Evolutionary conservation across 2,888 invertebrate species (phyloP).

Genomic region (Clepsis dumicolana): DNA sequence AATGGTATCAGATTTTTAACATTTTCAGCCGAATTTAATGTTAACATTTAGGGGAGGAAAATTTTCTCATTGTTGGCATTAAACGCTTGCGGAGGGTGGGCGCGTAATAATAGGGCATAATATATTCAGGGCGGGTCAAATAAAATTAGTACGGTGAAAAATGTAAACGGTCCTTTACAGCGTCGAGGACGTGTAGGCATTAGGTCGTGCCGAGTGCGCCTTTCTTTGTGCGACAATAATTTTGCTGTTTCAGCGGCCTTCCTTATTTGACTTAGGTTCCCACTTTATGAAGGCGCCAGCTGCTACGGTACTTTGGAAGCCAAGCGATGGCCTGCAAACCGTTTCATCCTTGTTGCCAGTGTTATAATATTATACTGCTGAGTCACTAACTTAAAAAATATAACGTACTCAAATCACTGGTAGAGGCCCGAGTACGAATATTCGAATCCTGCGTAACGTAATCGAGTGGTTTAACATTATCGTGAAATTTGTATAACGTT

Average conservation of each 20-base stretch:
- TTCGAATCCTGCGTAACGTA: too few relatives aligned
- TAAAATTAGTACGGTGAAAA: slow-evolving; percentile 86
- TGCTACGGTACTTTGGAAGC: neutral
- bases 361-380: too few relatives aligned
- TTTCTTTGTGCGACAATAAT: slow-evolving; percentile 54
- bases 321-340: neutral
- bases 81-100: slow-evolving; percentile 74
- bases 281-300: slow-evolving; percentile 1
- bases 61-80: slow-evolving; percentile 79
- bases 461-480: too few relatives aligned
- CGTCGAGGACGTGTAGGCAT: slow-evolving; percentile 80
- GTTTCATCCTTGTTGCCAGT: neutral
- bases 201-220: slow-evolving; percentile 61
- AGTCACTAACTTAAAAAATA: too few relatives aligned
- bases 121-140: slow-evolving; percentile 85
- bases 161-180: slow-evolving; percentile 83
- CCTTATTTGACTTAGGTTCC: slow-evolving; percentile 18
- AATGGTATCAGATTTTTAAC: slow-evolving; percentile 76
- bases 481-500: too few relatives aligned
- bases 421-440: too few relatives aligned
- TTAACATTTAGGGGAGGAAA: slow-evolving; percentile 78
- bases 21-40: slow-evolving; percentile 75
- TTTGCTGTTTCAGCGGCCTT: slow-evolving; percentile 31
- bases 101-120: slow-evolving; percentile 83
- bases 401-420: too few relatives aligned